Evolutionary conservation across 2,797 vertebrate genomes (phyloP).

Genomic region (Cheirogaleus major): DNA sequence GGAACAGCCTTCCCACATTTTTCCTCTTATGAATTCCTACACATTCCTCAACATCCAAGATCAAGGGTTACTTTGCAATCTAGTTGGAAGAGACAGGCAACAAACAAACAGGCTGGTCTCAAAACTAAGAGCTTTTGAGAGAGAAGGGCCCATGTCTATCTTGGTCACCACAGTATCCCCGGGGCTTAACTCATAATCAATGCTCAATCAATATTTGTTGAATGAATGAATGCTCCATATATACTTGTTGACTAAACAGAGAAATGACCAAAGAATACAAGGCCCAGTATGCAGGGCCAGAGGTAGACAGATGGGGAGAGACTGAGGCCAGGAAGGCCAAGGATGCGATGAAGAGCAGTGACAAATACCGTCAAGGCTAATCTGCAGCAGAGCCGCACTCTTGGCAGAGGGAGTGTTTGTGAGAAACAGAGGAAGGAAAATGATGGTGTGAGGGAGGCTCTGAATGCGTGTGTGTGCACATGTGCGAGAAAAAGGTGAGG

Average conservation of each 20-base stretch:
- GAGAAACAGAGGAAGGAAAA: slow-evolving; percentile 63
- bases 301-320: slow-evolving; percentile 71
- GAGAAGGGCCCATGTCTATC: slow-evolving; percentile 64
- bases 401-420: slow-evolving; percentile 59
- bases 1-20: neutral
- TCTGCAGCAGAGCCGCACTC: neutral
- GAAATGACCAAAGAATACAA: neutral
- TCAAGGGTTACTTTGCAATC: neutral
- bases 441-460: slow-evolving; percentile 50
- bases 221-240: neutral
- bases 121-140: neutral
- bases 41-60: neutral
- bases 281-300: slow-evolving; percentile 63
- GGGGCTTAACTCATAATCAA: slow-evolving; percentile 78
- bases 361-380: slow-evolving; percentile 25
- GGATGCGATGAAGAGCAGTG: neutral
- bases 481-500: slow-evolving; percentile 27
- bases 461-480: neutral
- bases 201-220: neutral
- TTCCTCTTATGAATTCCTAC: slow-evolving; percentile 4
- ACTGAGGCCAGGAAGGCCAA: slow-evolving; percentile 44
- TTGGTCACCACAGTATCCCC: slow-evolving; percentile 71
- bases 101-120: neutral
- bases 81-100: neutral
- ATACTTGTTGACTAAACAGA: slow-evolving; percentile 21